Percentiles rank a stretch among this genome's conserved stretches.
These are phyloP conservation scores for Ochropacha duplaris DNA, from an alignment of 2,888 invertebrate species.

Conservation along the genomic window DNA sequence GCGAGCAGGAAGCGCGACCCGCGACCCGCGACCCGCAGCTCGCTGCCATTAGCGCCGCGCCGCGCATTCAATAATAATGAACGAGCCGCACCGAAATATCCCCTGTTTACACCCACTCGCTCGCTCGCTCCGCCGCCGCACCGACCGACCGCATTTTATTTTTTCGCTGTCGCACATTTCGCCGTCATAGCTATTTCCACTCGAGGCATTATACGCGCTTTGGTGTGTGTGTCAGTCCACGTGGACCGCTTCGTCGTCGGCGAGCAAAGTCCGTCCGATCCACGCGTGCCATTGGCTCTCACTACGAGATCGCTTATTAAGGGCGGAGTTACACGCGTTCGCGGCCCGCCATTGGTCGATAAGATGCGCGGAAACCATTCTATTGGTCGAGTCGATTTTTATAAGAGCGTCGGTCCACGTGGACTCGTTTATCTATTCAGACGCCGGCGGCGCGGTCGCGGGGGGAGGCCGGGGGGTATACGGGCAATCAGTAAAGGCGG, in stretches of 20 bases:
- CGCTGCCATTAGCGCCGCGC: constrained; percentile 74
- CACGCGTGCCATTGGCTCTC: constrained; percentile 54
- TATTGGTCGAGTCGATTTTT: constrained; percentile 79
- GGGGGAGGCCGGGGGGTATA: constrained; percentile 82
- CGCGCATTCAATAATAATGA: constrained; percentile 82
- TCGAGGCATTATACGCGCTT: constrained; percentile 80
- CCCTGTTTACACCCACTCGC: constrained; percentile 83
- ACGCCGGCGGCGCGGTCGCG: constrained; percentile 83
- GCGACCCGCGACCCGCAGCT: constrained; percentile 54
- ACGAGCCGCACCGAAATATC: constrained; percentile 81
- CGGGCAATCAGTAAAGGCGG: constrained; percentile 84
- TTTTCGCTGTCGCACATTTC: constrained; percentile 84
- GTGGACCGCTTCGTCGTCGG: constrained; percentile 77
- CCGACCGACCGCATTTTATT: constrained; percentile 83
- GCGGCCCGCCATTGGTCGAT: constrained; percentile 52
- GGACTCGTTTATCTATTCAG: constrained; percentile 85
- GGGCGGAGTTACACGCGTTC: constrained; percentile 80
- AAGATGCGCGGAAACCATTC: constrained; percentile 36
- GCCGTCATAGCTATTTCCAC: constrained; percentile 84
- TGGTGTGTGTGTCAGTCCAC: constrained; percentile 77
- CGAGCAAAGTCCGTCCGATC: constrained; percentile 67
- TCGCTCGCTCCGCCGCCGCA: constrained; percentile 67
- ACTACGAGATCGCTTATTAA: constrained; percentile 80
- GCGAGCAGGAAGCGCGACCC: constrained; percentile 5
- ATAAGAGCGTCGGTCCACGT: constrained; percentile 82